Evolutionary conservation across 2,797 vertebrate species (phyloP).

Genomic region (Pteronotus mesoamericanus): DNA sequence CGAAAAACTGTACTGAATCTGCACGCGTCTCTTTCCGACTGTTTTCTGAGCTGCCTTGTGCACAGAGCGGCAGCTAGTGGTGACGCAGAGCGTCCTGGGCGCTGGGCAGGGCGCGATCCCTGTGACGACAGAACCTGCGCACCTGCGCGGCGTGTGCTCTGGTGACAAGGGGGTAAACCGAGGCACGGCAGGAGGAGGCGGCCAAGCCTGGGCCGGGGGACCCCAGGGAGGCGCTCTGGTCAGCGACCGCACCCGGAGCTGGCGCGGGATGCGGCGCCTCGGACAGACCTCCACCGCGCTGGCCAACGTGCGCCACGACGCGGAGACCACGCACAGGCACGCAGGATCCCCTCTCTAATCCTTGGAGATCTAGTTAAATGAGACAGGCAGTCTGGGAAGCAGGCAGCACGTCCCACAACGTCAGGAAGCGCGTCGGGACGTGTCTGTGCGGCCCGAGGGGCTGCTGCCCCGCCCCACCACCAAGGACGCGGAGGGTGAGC

Average conservation of each 20-base stretch:
- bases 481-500: background rate
- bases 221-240: background rate
- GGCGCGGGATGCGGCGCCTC: background rate
- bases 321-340: background rate
- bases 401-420: background rate
- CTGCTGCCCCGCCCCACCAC: background rate
- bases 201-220: background rate
- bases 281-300: background rate
- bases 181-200: background rate
- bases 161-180: background rate
- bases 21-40: background rate
- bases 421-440: background rate
- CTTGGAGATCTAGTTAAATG: background rate
- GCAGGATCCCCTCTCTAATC: background rate
- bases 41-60: too few relatives aligned
- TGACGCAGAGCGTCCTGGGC: background rate
- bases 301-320: background rate
- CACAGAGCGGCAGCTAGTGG: too few relatives aligned
- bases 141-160: background rate
- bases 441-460: fast-evolving
- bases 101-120: background rate
- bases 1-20: background rate
- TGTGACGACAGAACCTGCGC: background rate
- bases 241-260: background rate
- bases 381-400: background rate